Conservation (phyloP, 1,140 invertebrate species). For the Medauroidea extradentata region DNA sequence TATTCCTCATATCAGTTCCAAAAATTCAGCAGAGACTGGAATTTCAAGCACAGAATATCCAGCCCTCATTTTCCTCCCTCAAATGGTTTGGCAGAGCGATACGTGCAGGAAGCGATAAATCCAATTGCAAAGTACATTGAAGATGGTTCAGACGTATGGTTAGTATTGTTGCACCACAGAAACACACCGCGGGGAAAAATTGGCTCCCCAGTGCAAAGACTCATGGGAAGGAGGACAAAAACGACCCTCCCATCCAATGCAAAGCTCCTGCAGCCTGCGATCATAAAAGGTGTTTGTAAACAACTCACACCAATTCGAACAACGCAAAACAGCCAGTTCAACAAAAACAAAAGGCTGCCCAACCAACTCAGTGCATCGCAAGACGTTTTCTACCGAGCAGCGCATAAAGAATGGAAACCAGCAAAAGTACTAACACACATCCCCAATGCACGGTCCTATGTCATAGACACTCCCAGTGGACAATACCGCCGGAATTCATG, state of each 20-base stretch:
- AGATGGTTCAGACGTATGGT: not conserved
- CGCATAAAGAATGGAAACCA: no score
- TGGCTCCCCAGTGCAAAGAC: slow-evolving; percentile 1
- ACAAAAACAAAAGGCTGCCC: no score
- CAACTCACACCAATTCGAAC: no score
- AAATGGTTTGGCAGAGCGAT: slow-evolving; percentile 16
- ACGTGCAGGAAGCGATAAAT: slow-evolving; percentile 17
- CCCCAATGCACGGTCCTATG: no score
- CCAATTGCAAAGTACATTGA: not conserved
- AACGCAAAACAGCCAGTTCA: no score
- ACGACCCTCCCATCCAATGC: not conserved
- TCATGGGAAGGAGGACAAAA: slow-evolving; percentile 4
- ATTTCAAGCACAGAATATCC: not conserved
- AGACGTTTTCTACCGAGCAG: not conserved
- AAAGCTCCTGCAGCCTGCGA: no score
- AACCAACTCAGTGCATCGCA: no score
- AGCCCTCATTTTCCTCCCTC: slow-evolving; percentile 9
- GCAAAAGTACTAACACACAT: no score
- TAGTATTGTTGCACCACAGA: not conserved
- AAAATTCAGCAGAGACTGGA: not conserved
- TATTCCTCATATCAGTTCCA: not conserved
- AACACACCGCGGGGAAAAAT: slow-evolving; percentile 5
- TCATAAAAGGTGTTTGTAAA: no score
- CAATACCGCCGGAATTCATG: no score
- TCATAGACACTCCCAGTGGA: no score